Evolutionary conservation across 2,888 invertebrate species (phyloP).

Genomic region (Perizoma flavofasciatum): DNA sequence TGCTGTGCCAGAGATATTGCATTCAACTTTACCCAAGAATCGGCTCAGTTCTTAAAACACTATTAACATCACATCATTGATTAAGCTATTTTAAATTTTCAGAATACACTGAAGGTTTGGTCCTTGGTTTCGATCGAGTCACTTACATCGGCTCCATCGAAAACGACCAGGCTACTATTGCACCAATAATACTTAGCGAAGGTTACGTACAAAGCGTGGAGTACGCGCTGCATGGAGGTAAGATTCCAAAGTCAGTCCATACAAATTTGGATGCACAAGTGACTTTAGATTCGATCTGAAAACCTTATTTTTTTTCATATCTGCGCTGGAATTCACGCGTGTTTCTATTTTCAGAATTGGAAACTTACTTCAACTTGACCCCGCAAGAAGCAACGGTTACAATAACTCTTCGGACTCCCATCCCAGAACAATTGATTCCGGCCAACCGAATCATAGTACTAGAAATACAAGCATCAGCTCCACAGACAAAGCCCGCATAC

Average conservation of each 20-base stretch:
- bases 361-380: constrained; percentile 16
- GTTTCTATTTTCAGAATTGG: constrained; percentile 16
- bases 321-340: too few species aligned
- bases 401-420: constrained; percentile 25
- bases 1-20: neutral
- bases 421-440: constrained; percentile 45
- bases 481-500: constrained; percentile 38
- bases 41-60: too few species aligned
- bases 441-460: constrained; percentile 41
- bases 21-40: too few species aligned
- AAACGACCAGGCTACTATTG: constrained; percentile 33
- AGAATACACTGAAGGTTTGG: constrained; percentile 6
- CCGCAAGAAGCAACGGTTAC: constrained; percentile 17
- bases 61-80: too few species aligned
- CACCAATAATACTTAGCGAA: constrained; percentile 44
- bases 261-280: neutral
- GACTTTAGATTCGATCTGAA: neutral
- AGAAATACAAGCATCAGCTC: constrained; percentile 43
- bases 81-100: neutral
- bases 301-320: too few species aligned
- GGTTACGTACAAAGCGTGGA: constrained; percentile 44
- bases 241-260: neutral
- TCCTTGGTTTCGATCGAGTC: constrained; percentile 46
- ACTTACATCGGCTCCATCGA: constrained; percentile 46
- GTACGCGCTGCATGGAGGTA: constrained; percentile 48